Evolutionary conservation across 2,797 vertebrate genomes (phyloP).

Genomic region (Sebastes vulpes): DNA sequence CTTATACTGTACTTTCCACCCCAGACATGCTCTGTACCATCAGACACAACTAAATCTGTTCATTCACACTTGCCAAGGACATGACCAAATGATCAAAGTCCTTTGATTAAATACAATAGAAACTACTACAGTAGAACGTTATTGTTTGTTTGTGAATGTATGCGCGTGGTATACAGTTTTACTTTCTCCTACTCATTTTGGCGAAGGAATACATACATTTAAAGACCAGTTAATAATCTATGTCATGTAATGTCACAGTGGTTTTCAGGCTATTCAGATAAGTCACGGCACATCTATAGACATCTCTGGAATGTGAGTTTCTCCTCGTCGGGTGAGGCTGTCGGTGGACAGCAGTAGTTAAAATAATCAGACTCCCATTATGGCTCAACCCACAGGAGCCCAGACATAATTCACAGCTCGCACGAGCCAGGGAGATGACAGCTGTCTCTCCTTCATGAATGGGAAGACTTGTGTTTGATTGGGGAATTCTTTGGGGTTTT

Average conservation of each 20-base stretch:
- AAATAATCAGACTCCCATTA: constrained; percentile 66
- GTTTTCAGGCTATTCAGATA: constrained; percentile 25
- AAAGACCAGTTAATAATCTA: neutral
- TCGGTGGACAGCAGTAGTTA: constrained; percentile 56
- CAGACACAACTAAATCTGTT: constrained; percentile 55
- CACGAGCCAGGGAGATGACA: constrained; percentile 54
- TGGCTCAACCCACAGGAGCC: constrained; percentile 63
- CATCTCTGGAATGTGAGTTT: constrained; percentile 61
- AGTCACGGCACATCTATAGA: constrained; percentile 37
- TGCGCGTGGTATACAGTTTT: neutral
- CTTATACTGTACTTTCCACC: constrained; percentile 43
- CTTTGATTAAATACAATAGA: neutral
- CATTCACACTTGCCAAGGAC: constrained; percentile 16
- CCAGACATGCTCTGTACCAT: constrained; percentile 46
- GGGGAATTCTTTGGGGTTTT: constrained; percentile 53
- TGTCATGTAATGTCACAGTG: neutral
- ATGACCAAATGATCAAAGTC: constrained; percentile 24
- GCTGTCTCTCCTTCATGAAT: constrained; percentile 49
- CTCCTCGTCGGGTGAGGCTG: constrained; percentile 39
- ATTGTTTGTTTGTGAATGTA: neutral
- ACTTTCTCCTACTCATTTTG: neutral
- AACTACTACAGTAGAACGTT: neutral
- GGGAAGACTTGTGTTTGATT: constrained; percentile 53
- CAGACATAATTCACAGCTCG: constrained; percentile 58
- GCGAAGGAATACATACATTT: neutral